These are phyloP conservation scores for Hyphantria cunea DNA, from an alignment of 1,140 invertebrate species.

Conservation along the genomic window DNA sequence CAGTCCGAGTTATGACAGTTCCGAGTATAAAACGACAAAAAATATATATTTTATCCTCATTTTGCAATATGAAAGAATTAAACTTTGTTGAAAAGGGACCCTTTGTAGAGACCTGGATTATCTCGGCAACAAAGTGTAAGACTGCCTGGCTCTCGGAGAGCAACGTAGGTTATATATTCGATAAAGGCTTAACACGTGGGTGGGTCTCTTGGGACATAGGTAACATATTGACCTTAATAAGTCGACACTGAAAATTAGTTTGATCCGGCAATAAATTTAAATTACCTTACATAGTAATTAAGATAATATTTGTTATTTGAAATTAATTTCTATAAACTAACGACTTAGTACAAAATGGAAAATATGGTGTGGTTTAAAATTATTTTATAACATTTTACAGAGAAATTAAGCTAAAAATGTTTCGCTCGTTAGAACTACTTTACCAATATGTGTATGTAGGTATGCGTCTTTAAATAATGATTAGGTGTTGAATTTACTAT, in stretches of 20 bases:
- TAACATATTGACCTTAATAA: slow-evolving; percentile 26
- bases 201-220: slow-evolving; percentile 1
- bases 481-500: too few species aligned
- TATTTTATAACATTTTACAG: too few species aligned
- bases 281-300: background rate
- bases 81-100: slow-evolving; percentile 18
- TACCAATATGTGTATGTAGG: too few species aligned
- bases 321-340: background rate
- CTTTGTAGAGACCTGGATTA: background rate
- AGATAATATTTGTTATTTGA: background rate
- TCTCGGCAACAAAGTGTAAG: slow-evolving; percentile 16
- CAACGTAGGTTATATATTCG: slow-evolving; percentile 5
- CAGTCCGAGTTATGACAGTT: slow-evolving; percentile 12
- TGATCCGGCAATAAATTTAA: slow-evolving; percentile 7
- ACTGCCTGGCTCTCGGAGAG: background rate
- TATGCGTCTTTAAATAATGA: too few species aligned
- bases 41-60: slow-evolving; percentile 10
- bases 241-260: slow-evolving; percentile 14
- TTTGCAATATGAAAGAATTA: slow-evolving; percentile 21
- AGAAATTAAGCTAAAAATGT: too few species aligned
- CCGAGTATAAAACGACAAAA: slow-evolving; percentile 9
- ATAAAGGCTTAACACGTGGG: slow-evolving; percentile 1
- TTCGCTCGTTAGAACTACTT: too few species aligned
- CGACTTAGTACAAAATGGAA: too few species aligned
- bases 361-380: too few species aligned